Conservation (phyloP, 2,888 invertebrate genomes). For the Chrysomela aeneicollis region DNA sequence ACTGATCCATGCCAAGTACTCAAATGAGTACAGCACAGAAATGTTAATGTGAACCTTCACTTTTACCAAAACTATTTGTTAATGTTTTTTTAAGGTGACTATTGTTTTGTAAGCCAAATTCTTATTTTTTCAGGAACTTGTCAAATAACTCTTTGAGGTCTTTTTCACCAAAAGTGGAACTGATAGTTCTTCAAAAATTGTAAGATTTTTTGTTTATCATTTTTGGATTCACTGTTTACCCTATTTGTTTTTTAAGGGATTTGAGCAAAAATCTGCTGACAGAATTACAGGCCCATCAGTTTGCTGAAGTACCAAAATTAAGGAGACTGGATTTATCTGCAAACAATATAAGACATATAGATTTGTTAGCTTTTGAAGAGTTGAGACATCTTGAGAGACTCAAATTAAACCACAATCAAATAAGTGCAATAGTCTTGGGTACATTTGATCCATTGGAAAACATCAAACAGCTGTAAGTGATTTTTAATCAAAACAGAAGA, state of each 20-base stretch:
- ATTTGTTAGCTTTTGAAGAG: slow-evolving; percentile 74
- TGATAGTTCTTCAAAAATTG: slow-evolving; percentile 75
- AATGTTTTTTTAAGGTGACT: too few relatives aligned
- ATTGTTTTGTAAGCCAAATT: slow-evolving; percentile 26
- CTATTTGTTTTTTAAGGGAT: slow-evolving; percentile 70
- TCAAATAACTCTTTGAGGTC: slow-evolving; percentile 71
- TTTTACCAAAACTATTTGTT: too few relatives aligned
- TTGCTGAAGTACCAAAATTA: slow-evolving; percentile 76
- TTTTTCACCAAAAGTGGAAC: slow-evolving; percentile 68
- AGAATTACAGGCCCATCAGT: slow-evolving; percentile 76
- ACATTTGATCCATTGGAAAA: slow-evolving; percentile 74
- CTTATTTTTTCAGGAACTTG: slow-evolving; percentile 67
- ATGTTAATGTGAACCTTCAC: too few relatives aligned
- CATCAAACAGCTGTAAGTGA: slow-evolving; percentile 78
- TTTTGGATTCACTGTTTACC: not conserved
- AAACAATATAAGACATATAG: slow-evolving; percentile 75
- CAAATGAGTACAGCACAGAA: too few relatives aligned
- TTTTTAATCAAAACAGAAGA: not conserved
- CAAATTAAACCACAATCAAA: slow-evolving; percentile 76
- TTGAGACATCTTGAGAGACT: slow-evolving; percentile 73
- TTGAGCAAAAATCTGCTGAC: slow-evolving; percentile 82
- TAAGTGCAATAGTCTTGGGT: slow-evolving; percentile 73
- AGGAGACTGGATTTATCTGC: slow-evolving; percentile 73
- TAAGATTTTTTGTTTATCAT: slow-evolving; percentile 61
- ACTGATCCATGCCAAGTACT: too few relatives aligned